Base-by-base conservation (phyloP, 2,888 invertebrate genomes). In the Rotaria socialis region DNA sequence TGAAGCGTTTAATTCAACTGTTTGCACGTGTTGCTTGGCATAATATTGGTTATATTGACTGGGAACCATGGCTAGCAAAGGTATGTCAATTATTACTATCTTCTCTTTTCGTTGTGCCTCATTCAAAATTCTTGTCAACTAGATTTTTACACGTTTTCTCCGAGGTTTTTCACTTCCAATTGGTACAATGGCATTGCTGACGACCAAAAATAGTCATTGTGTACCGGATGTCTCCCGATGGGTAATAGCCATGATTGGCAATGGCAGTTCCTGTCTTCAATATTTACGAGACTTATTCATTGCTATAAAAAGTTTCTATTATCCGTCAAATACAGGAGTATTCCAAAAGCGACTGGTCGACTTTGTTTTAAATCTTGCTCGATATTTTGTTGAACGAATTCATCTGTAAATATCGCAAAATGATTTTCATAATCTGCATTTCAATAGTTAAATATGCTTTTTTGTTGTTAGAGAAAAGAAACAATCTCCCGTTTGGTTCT, bases 291-390 rank as follows among this genome's bases (percentile, higher is more conserved):
- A 94, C 89, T 94, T 96, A 89, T 93, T 96, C 89, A 94, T 94
- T 88, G 94, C 95, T 0, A 92, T 96, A 7, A 95, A 95, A 90
- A 94, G 95, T 8, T 96, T 95, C 91, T 94, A 94, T 89, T 95
- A 97, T 92, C 95, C 95, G 85, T 96, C 96, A 0, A 97, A 97
- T 91, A 91, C 93, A 58, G 96, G 96, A 52, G 91, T 93, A 84
- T 96, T 80, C 47, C 75, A 80, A 47, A 10, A 24, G 47, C 16
- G 16, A 35, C n/a, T 80, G 11, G 47, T 80, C 14, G 75, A 80
- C 4, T 80, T 80, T 24, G 8, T 80, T 5, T 80, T 47, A 7
- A 24, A 80, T 10, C 24, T 80, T 2, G 55, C 84, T 84, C 55
- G 27, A 84, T 8, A 35, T 14, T 84, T 84, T 22, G 35, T 84